Evolutionary conservation across 2,888 invertebrate genomes (phyloP).

Genomic region (Hedya salicella): DNA sequence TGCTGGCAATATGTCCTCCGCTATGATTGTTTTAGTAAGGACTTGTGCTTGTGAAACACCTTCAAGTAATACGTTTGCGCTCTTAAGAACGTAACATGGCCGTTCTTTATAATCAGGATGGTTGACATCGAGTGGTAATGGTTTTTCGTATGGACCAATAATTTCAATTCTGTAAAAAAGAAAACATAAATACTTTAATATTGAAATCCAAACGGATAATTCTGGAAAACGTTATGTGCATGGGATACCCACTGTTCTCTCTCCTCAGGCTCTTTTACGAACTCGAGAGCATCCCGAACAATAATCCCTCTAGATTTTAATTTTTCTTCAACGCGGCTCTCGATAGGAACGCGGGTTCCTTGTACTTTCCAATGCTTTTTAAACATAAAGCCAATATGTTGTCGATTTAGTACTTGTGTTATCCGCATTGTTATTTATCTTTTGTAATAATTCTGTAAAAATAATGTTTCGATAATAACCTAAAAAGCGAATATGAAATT

Average conservation of each 20-base stretch:
- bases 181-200: conserved; percentile 7
- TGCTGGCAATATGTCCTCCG: conserved; percentile 86
- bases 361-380: conserved; percentile 89
- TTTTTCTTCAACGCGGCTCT: conserved; percentile 82
- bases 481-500: conserved; percentile 9
- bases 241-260: conserved; percentile 57
- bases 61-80: conserved; percentile 87
- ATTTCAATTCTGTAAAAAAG: conserved; percentile 70
- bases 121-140: conserved; percentile 78
- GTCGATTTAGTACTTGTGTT: conserved; percentile 85
- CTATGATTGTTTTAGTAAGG: conserved; percentile 90
- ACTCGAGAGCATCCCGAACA: conserved; percentile 86
- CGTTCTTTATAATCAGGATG: conserved; percentile 88
- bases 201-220: not conserved
- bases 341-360: conserved; percentile 84
- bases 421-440: conserved; percentile 85
- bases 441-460: conserved; percentile 25
- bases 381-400: conserved; percentile 90
- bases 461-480: conserved; percentile 24
- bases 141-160: conserved; percentile 73
- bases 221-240: not conserved
- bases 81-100: conserved; percentile 85
- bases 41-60: conserved; percentile 92
- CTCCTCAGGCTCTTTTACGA: conserved; percentile 72
- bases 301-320: conserved; percentile 85